Base-by-base conservation (phyloP, 2,888 invertebrate species). In the Athetis lepigone region DNA sequence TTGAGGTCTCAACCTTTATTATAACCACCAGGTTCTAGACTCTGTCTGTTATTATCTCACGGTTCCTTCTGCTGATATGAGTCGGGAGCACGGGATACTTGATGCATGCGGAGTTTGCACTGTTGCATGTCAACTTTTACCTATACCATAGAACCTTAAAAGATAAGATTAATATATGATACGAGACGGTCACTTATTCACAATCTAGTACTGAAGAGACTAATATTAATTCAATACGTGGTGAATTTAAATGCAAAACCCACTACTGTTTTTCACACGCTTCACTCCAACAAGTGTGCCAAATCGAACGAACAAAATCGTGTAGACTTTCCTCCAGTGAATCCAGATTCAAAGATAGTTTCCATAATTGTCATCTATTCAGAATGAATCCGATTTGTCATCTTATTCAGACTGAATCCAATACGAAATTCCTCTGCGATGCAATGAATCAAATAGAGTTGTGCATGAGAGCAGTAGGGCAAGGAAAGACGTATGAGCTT, bases 341-440 rank as follows among this genome's bases (percentile, higher is more conserved):
- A 47, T 37, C 37, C 1, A 21, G 33, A 49, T 60, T 25, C 33
- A 2, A 33, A 52, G n/a, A 37, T 25, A 25, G 27, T 42, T 42
- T 47, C 33, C 70, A 39, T 27, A n/a, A n/a, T n/a, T n/a, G 33
- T 29, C 9, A 6, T 5, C 9, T 7, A 29, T 29, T 29, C 9
- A 29, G 29, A 9, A 29, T 29, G 9, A 29, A 29, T 29, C 29
- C 29, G 29, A 29, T 29, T 29, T 29, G 29, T 9, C 51, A 43
- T 60, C 37, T 18, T 60, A 69, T 59, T 60, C 36, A 49, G 27
- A 70, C 37, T 42, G 21, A 39, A 49, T 46, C 27, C 13, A 8
- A 36, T 19, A 18, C 4, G 27, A 49, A 39, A 37, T 25, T n/a
- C 16, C 23, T 52, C 47, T 11, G 29, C 9, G 25, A 27, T 42